Evolutionary conservation across 2,888 invertebrate genomes (phyloP), one percentile per base, ranked within the genome.

Genomic region (Euzophera pinguis): DNA sequence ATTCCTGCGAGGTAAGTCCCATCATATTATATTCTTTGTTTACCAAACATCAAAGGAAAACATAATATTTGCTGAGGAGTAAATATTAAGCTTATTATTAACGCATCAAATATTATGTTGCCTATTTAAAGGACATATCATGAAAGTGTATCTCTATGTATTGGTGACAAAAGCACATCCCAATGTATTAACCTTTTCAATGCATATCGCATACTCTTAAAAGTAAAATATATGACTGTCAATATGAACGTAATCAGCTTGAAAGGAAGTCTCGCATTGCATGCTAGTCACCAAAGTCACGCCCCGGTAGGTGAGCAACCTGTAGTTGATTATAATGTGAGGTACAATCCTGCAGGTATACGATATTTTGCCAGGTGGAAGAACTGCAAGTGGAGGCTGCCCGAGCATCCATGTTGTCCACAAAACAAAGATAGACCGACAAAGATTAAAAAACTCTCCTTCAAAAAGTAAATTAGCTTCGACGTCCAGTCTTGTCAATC

Each of bases 281-380:
- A 84, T 84, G 84, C 61, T 50, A 39, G 67, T 66, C 74, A 74
- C 74, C 65, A 67, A 61, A 67, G 65, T 60, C 76, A 73, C 73
- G 60, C 60, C 63, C 77, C 78, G 69, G 73, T 82, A 81, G 76
- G 80, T 75, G 75, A 78, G 83, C 80, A 77, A 81, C 81, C 83
- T 78, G 88, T 89, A 90, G 89, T 79, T 86, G 78, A 90, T 87
- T 88, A 89, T 90, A 90, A 90, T 88, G 69, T 88, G 71, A 87
- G 88, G 88, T 90, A 83, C 88, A 90, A 90, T 90, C 89, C 90
- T 89, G 90, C 92, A 93, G 93, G 92, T 95, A 95, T 92, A 93
- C 94, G 91, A 94, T 95, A 91, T 95, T 94, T 93, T 94, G 94
- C 92, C 94, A 94, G 92, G 94, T 94, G 94, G 94, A 94, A 91